phyloP scores from a whole-genome alignment of 2,888 invertebrate species.

The Limnephilus marmoratus region DNA sequence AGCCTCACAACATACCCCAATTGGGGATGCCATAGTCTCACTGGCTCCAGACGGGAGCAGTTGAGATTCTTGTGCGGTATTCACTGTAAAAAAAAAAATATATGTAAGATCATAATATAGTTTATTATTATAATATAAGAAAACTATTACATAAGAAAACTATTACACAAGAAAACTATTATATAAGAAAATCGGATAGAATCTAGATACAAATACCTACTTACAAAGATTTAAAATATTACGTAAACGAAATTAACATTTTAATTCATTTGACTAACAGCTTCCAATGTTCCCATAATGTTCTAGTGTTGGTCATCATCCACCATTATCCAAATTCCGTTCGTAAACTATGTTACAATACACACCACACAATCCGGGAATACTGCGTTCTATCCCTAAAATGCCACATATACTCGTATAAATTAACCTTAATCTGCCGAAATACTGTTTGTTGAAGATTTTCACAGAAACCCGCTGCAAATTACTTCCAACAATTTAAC shows the following conservation, averaged over 20 bases:
- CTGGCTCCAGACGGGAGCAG: too few species aligned
- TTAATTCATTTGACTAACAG: neutral
- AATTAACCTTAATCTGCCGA: neutral
- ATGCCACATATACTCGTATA: neutral
- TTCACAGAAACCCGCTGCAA: neutral
- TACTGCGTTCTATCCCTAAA: neutral
- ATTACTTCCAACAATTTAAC: neutral
- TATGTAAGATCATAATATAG: too few species aligned
- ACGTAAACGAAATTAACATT: neutral
- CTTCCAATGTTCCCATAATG: neutral
- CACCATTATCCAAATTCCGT: constrained; percentile 17
- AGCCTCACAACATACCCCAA: too few species aligned
- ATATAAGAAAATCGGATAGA: neutral
- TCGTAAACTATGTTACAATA: neutral
- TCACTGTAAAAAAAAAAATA: too few species aligned
- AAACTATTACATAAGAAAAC: too few species aligned
- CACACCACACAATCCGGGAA: neutral
- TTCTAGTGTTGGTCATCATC: neutral
- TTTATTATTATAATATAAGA: too few species aligned
- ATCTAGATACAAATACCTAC: neutral
- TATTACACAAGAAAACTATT: neutral
- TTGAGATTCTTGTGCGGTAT: too few species aligned
- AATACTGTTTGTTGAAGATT: neutral
- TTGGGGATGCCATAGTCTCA: too few species aligned
- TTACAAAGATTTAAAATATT: neutral